These are phyloP conservation scores for Glandiceps talaboti DNA, from an alignment of 53 echinoderm and acorn worm species.

Conservation along the genomic window DNA sequence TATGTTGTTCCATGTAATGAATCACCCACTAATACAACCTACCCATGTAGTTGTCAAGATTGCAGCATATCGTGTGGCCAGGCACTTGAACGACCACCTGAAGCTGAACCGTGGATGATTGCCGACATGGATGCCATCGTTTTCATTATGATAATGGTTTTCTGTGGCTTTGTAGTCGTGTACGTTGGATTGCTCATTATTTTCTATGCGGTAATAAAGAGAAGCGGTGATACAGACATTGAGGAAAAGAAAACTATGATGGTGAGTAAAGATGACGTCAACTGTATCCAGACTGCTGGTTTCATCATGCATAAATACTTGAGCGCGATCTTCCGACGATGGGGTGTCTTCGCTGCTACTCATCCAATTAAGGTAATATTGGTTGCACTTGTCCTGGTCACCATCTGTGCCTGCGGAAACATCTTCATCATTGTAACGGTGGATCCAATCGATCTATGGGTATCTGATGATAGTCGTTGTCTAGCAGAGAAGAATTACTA, in stretches of 20 bases:
- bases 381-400: conserved; percentile 36
- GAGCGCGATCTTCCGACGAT: conserved; percentile 35
- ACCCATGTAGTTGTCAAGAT: conserved; percentile 78
- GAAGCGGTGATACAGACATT: background rate
- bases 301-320: conserved; percentile 51
- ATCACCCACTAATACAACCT: conserved; percentile 27
- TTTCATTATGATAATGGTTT: conserved; percentile 58
- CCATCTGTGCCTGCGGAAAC: conserved; percentile 30
- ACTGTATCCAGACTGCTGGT: conserved; percentile 53
- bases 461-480: conserved; percentile 55
- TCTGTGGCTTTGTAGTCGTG: conserved; percentile 41
- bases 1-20: conserved; percentile 37
- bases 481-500: conserved; percentile 65
- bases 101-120: conserved; percentile 31
- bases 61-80: conserved; percentile 42
- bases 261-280: conserved; percentile 40
- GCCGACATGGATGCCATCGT: conserved; percentile 49
- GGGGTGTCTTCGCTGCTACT: conserved; percentile 46
- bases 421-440: conserved; percentile 52
- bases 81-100: conserved; percentile 36
- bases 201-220: background rate
- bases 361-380: conserved; percentile 50
- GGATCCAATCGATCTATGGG: conserved; percentile 87
- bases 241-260: background rate
- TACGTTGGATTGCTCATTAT: conserved; percentile 17